Base-by-base conservation (phyloP, 1,140 invertebrate species). In the Gryon sp. region DNA sequence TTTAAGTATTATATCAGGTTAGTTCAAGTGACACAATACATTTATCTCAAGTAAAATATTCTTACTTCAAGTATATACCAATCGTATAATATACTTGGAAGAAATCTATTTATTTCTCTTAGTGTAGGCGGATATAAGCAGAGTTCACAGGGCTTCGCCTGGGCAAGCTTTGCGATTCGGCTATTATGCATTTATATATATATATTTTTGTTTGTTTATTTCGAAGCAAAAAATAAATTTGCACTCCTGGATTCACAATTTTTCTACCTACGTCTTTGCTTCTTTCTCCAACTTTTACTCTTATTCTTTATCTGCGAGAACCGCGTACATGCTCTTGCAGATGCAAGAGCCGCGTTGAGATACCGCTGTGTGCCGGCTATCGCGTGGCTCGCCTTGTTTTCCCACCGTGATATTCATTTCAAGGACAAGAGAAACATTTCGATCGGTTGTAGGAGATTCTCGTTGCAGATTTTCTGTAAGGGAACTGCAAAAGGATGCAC, bases 361-460 rank as follows among this genome's bases (percentile, higher is more conserved):
- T 77, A 72, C 68, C 60, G 75, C 60, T 76, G 73, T 41, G 41
- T n/a, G n/a, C n/a, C 59, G 36, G 66, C 75, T 77, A 77, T 77
- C 75, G 66, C 75, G 75, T 77, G 75, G 73, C 75, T 69, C 38
- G 48, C 55, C 66, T 78, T 68, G 66, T 69, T 79, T 79, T 79
- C 78, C 68, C 74, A 52, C 69, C 68, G 63, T 72, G 76, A 78
- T 80, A 80, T 78, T 63, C 80, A 73, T 82, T 80, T 78, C 82
- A 83, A 85, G 83, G 83, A 83, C 82, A 80, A 50, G 59, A 74
- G 70, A 80, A 82, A 80, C 78, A 81, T 81, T 83, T 82, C 78
- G 79, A 80, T 82, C 75, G 79, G 82, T 81, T 81, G 80, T 80
- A 81, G 72, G 74, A 83, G 83, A 85, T 83, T 83, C 78, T 80